Evolutionary conservation across 2,888 invertebrate species (phyloP).

Genomic region (Tortrix viridana): DNA sequence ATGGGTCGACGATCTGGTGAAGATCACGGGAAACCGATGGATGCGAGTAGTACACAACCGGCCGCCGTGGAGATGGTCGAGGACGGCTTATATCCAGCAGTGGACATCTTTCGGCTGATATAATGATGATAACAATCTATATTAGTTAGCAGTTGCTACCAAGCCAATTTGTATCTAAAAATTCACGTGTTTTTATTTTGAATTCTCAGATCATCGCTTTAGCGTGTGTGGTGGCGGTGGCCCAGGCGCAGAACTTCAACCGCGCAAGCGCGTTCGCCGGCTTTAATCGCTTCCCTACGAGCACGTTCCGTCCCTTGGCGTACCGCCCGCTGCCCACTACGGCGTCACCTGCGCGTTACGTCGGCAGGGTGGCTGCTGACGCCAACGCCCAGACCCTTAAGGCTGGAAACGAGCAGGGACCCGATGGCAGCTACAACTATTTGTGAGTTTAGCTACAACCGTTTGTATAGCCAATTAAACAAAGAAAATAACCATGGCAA

Average conservation of each 20-base stretch:
- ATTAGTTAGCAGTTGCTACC: too few relatives aligned
- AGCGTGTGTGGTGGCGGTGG: conserved; percentile 31
- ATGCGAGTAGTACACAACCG: too few relatives aligned
- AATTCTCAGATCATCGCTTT: conserved; percentile 33
- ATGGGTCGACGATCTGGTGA: too few relatives aligned
- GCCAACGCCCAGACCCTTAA: conserved; percentile 62
- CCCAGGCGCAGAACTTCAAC: conserved; percentile 23
- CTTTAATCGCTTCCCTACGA: conserved; percentile 19
- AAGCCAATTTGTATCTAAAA: neutral
- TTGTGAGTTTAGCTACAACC: conserved; percentile 61
- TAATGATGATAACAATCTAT: too few relatives aligned
- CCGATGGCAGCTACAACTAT: conserved; percentile 82
- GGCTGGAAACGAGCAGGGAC: conserved; percentile 71
- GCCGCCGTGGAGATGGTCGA: too few relatives aligned
- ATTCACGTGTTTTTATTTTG: neutral
- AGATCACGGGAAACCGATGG: too few relatives aligned
- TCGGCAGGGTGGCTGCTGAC: conserved; percentile 43
- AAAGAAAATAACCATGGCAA: too few relatives aligned
- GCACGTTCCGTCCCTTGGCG: conserved; percentile 12
- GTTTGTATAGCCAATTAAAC: too few relatives aligned
- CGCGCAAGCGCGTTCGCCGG: conserved; percentile 36
- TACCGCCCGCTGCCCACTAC: conserved; percentile 19
- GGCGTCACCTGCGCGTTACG: conserved; percentile 34
- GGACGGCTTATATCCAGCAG: too few relatives aligned
- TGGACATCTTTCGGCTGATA: too few relatives aligned